Percentiles rank a stretch among this genome's conserved stretches.
Evolutionary conservation across 2,888 invertebrate genomes (phyloP).

Genomic region (Oeneis ivallda): DNA sequence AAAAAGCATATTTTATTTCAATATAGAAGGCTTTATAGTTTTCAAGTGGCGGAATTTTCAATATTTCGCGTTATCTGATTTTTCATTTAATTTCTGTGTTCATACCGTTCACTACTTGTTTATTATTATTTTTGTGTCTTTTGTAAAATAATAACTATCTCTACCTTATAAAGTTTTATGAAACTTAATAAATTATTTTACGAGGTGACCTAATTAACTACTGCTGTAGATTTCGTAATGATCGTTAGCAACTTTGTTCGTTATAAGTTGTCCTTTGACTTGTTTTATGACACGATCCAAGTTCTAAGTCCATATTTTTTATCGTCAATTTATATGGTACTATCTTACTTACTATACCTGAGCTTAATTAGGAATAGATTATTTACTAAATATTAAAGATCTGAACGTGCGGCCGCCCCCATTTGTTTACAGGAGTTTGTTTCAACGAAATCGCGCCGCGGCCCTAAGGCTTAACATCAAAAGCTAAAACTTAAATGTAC

Average conservation of each 20-base stretch:
- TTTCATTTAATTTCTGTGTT: no score
- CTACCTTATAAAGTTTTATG: not conserved
- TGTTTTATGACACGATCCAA: not conserved
- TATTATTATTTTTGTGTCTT: not conserved
- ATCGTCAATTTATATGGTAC: not conserved
- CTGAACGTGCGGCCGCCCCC: no score
- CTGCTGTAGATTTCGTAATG: constrained; percentile 1
- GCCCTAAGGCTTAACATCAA: no score
- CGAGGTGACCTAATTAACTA: not conserved
- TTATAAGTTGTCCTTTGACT: not conserved
- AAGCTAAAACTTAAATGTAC: no score
- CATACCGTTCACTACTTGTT: not conserved
- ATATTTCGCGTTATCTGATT: no score
- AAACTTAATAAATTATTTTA: not conserved
- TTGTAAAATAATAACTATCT: not conserved
- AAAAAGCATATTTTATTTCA: no score
- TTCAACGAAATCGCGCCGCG: no score
- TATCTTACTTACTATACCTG: not conserved
- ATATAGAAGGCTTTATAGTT: no score
- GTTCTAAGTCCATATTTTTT: not conserved
- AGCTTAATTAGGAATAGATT: constrained; percentile 4
- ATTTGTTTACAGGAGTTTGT: no score
- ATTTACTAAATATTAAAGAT: no score
- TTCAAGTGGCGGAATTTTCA: no score
- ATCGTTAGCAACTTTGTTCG: not conserved